These are phyloP conservation scores for Pygmarrhopalites habei DNA, from an alignment of 1,140 invertebrate species.

Conservation along the genomic window DNA sequence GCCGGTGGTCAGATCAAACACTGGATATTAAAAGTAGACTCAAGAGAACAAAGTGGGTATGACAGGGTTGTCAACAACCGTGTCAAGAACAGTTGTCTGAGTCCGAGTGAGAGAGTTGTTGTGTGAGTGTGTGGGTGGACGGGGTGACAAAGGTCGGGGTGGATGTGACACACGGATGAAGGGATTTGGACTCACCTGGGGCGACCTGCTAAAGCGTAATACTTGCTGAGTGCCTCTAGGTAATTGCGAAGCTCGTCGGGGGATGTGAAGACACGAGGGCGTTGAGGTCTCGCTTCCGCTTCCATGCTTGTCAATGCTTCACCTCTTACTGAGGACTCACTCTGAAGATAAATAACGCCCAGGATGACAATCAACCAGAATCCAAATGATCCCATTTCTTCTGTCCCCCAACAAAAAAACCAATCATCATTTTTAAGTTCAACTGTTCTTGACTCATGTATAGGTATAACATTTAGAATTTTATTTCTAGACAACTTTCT, in stretches of 20 bases:
- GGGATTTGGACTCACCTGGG: conserved; percentile 47
- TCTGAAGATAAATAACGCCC: conserved; percentile 11
- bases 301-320: conserved; percentile 27
- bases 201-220: conserved; percentile 51
- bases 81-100: no score
- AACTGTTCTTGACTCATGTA: no score
- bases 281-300: conserved; percentile 41
- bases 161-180: background rate
- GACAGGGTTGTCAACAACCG: no score
- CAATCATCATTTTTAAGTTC: no score
- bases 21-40: no score
- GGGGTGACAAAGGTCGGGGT: background rate
- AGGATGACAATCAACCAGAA: conserved; percentile 23
- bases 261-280: conserved; percentile 48
- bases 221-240: conserved; percentile 50
- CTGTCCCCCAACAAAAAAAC: no score
- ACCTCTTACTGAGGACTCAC: conserved; percentile 12
- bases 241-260: conserved; percentile 50
- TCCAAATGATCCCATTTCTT: conserved; percentile 24
- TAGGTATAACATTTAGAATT: no score
- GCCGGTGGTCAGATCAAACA: no score
- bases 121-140: background rate
- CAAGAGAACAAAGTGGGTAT: no score
- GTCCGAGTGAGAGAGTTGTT: no score
- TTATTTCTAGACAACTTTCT: no score